A percentile compares a stretch with the other conserved stretches of the same genome.
Evolutionary conservation across 2,888 invertebrate species (phyloP).

Genomic region (Melinaea menophilus): DNA sequence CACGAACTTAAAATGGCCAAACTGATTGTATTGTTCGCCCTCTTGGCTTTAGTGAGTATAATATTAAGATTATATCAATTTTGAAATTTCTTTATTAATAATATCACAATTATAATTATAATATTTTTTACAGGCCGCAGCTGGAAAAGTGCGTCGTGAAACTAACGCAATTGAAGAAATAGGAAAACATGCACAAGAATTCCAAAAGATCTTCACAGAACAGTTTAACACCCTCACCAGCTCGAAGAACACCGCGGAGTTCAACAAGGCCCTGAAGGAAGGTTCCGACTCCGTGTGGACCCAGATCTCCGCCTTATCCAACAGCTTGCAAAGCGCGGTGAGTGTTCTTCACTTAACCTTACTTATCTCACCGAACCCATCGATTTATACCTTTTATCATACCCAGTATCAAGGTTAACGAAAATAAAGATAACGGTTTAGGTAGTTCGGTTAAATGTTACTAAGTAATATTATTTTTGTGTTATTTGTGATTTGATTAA

Average conservation of each 20-base stretch:
- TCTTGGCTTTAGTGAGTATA: constrained; percentile 61
- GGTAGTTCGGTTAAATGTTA: not conserved
- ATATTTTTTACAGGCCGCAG: constrained; percentile 43
- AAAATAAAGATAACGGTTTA: constrained; percentile 11
- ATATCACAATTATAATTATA: not conserved
- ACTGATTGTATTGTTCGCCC: constrained; percentile 51
- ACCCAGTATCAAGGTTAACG: constrained; percentile 18
- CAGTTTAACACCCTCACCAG: constrained; percentile 48
- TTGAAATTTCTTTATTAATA: not conserved
- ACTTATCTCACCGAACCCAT: not conserved
- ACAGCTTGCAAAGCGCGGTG: constrained; percentile 54
- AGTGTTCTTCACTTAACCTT: constrained; percentile 37
- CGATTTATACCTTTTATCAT: constrained; percentile 7
- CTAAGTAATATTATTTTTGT: not conserved
- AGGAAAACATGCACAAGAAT: constrained; percentile 55
- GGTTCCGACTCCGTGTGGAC: constrained; percentile 54
- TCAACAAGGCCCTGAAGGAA: constrained; percentile 59
- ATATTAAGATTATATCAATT: not conserved
- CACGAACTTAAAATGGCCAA: constrained; percentile 50
- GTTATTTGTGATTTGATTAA: too few species aligned
- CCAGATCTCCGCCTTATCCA: constrained; percentile 50
- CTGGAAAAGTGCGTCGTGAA: constrained; percentile 55
- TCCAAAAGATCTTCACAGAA: constrained; percentile 56
- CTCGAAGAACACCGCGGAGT: constrained; percentile 60
- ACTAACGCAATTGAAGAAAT: constrained; percentile 49